Percentiles rank a stretch among this genome's conserved stretches.
Evolutionary conservation across 92 coral and sea anemone genomes (phyloP).

Genomic region (Paragorgia papillata): DNA sequence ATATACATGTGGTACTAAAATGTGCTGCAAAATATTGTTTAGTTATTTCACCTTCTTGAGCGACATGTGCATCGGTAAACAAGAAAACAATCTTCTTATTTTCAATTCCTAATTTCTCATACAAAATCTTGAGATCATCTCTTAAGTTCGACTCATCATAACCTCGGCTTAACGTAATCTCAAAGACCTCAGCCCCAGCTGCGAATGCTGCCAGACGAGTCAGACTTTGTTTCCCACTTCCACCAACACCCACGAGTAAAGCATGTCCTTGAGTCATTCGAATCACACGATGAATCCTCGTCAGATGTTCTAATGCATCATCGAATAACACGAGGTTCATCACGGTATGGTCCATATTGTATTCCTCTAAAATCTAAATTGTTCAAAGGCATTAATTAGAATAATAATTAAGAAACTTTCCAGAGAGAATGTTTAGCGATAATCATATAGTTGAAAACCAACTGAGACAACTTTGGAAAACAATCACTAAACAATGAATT

Average conservation of each 20-base stretch:
- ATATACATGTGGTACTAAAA: too few species aligned
- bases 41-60: constrained; percentile 87
- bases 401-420: too few species aligned
- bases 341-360: constrained; percentile 97
- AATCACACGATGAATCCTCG: constrained; percentile 98
- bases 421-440: too few species aligned
- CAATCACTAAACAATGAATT: too few species aligned
- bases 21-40: too few species aligned
- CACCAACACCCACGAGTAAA: constrained; percentile 96
- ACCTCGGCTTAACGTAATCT: constrained; percentile 95
- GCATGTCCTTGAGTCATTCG: constrained; percentile 99
- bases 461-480: too few species aligned
- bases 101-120: constrained; percentile 86
- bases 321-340: constrained; percentile 98
- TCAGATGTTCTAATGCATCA: constrained; percentile 97
- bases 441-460: too few species aligned
- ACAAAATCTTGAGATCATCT: constrained; percentile 92
- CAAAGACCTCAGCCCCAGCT: constrained; percentile 97
- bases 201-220: constrained; percentile 95
- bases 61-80: constrained; percentile 98
- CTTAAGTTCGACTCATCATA: constrained; percentile 91
- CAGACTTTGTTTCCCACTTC: constrained; percentile 97
- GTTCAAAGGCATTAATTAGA: background rate
- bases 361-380: constrained; percentile 88
- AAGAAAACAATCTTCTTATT: constrained; percentile 94